A percentile compares a stretch with the other conserved stretches of the same genome.
phyloP scores from a whole-genome alignment of 2,888 invertebrate genomes.

The Homarus gammarus region DNA sequence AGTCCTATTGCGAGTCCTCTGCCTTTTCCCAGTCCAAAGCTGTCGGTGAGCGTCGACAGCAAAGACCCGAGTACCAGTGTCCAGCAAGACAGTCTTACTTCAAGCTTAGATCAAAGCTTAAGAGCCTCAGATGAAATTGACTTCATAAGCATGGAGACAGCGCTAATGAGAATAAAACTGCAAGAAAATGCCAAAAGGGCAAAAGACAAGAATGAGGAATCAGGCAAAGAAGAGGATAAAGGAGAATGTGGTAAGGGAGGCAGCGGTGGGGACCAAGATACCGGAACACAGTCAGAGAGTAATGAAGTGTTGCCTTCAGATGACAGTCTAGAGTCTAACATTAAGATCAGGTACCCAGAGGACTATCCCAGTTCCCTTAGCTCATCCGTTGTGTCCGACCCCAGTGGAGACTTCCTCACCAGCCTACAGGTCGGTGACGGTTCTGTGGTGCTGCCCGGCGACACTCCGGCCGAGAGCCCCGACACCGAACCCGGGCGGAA shows the following conservation, averaged over 20 bases:
- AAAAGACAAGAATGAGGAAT: background rate
- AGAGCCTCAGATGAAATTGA: background rate
- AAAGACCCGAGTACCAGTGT: background rate
- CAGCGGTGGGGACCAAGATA: background rate
- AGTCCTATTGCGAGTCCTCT: slow-evolving; percentile 6
- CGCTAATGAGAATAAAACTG: background rate
- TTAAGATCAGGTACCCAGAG: slow-evolving; percentile 56
- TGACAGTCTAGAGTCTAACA: slow-evolving; percentile 37
- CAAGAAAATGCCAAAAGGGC: background rate
- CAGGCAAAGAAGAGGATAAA: background rate
- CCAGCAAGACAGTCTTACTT: background rate
- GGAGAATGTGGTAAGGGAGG: background rate
- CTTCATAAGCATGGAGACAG: slow-evolving; percentile 18
- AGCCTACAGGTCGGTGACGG: slow-evolving; percentile 22
- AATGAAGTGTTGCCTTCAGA: background rate
- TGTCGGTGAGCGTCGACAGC: background rate
- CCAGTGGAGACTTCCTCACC: slow-evolving; percentile 11
- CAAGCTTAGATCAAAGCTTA: background rate
- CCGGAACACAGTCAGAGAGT: background rate
- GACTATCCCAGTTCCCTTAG: slow-evolving; percentile 51
- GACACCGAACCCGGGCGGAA: too few species aligned
- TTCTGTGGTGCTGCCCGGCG: background rate
- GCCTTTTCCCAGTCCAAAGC: background rate
- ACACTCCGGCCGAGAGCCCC: background rate
- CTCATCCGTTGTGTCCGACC: slow-evolving; percentile 58